Percentiles rank a stretch among this genome's conserved stretches.
Evolutionary conservation across 1,140 invertebrate genomes (phyloP).

Genomic region (Ceratina australensis): DNA sequence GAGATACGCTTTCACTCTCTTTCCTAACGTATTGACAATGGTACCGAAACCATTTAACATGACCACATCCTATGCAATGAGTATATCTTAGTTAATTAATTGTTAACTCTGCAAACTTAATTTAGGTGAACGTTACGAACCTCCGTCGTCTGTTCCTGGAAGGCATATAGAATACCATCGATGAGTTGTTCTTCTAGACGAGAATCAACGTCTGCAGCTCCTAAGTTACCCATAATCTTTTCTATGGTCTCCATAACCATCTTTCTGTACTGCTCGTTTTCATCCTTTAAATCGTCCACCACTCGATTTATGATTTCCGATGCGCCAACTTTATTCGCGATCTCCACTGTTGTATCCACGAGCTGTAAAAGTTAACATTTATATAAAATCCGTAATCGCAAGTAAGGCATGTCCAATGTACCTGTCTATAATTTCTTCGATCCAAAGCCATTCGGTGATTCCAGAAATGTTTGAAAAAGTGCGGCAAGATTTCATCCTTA

Average conservation of each 20-base stretch:
- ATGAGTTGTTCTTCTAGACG: constrained; percentile 99
- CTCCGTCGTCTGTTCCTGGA: constrained; percentile 99
- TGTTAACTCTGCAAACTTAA: constrained; percentile 19
- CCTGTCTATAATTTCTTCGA: constrained; percentile 96
- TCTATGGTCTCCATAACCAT: constrained; percentile 99
- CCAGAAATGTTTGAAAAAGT: constrained; percentile 99
- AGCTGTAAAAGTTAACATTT: constrained; percentile 80
- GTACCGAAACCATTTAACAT: constrained; percentile 99
- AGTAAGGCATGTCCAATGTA: constrained; percentile 33
- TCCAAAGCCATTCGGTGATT: constrained; percentile 99
- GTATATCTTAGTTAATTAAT: constrained; percentile 31
- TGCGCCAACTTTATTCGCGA: constrained; percentile 99
- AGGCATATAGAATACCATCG: constrained; percentile 99
- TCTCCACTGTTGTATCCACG: constrained; percentile 99
- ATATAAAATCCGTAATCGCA: constrained; percentile 17
- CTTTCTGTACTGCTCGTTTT: constrained; percentile 99
- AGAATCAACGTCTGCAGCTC: constrained; percentile 98
- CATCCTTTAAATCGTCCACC: constrained; percentile 99
- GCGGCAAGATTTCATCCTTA: constrained; percentile 98
- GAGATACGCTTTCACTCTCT: constrained; percentile 98
- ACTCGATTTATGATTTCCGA: constrained; percentile 99
- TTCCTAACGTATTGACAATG: constrained; percentile 98
- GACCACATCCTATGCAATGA: constrained; percentile 91
- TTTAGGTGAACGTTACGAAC: constrained; percentile 76
- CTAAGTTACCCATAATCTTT: constrained; percentile 98